phyloP scores from a whole-genome alignment of 2,888 invertebrate genomes.

The Agrypnus murinus region DNA sequence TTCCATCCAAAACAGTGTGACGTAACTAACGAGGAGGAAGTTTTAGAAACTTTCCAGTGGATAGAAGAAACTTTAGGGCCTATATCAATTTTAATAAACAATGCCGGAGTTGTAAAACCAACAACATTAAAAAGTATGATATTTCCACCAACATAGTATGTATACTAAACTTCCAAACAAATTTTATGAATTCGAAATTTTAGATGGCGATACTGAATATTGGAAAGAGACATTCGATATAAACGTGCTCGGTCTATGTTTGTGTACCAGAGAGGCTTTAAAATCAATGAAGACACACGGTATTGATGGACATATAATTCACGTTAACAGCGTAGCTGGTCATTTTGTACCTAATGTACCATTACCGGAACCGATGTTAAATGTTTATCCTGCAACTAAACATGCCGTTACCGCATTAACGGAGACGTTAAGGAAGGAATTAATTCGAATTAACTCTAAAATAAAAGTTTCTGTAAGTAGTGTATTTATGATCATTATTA shows the following conservation, averaged over 20 bases:
- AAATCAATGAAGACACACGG: slow-evolving; percentile 56
- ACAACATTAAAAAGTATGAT: slow-evolving; percentile 40
- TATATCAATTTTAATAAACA: slow-evolving; percentile 44
- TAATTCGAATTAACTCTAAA: slow-evolving; percentile 30
- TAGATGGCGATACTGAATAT: slow-evolving; percentile 55
- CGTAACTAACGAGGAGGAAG: slow-evolving; percentile 38
- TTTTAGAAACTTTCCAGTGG: slow-evolving; percentile 40
- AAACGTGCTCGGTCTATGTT: slow-evolving; percentile 56
- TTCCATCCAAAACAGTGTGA: slow-evolving; percentile 45
- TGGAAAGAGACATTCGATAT: slow-evolving; percentile 60
- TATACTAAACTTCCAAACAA: not conserved
- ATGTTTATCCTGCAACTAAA: slow-evolving; percentile 46
- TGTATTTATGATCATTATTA: no score
- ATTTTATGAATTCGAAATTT: slow-evolving; percentile 8
- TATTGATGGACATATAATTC: slow-evolving; percentile 53
- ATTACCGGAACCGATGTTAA: slow-evolving; percentile 36
- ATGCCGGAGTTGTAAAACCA: slow-evolving; percentile 40
- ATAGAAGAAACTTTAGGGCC: slow-evolving; percentile 44
- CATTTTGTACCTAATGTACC: slow-evolving; percentile 38
- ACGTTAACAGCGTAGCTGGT: slow-evolving; percentile 41
- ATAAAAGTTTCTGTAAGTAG: slow-evolving; percentile 47
- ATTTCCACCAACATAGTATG: not conserved
- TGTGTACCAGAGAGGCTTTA: slow-evolving; percentile 57
- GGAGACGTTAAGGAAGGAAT: slow-evolving; percentile 42
- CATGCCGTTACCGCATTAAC: slow-evolving; percentile 46